These are phyloP conservation scores for Cyprinodon tularosa DNA, from an alignment of 2,113 vertebrate species.

Conservation along the genomic window DNA sequence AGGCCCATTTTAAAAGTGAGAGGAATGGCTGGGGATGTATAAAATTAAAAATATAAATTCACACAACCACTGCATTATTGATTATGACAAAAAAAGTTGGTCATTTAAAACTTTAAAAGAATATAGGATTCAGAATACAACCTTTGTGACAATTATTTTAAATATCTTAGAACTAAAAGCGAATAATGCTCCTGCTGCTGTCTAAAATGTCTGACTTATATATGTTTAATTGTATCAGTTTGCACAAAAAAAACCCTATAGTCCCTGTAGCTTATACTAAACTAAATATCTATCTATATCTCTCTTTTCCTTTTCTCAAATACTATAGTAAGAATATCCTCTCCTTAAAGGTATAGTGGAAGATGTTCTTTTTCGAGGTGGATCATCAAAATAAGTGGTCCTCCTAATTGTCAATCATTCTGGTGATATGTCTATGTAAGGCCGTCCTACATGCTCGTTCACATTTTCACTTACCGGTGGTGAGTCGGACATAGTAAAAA, in stretches of 20 bases:
- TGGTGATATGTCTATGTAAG: no score
- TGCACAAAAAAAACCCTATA: not conserved
- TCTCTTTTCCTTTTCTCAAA: not conserved
- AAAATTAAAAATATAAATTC: not conserved
- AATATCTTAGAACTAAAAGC: not conserved
- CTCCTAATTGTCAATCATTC: no score
- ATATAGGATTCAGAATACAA: not conserved
- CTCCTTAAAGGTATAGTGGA: no score
- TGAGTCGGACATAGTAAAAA: no score
- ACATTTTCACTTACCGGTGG: no score
- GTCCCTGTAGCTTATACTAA: not conserved
- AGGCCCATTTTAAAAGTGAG: conserved; percentile 82
- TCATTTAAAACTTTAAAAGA: not conserved
- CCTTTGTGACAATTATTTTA: not conserved
- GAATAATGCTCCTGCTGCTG: not conserved
- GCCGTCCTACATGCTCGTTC: no score
- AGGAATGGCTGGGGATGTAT: conserved; percentile 69
- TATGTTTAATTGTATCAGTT: not conserved
- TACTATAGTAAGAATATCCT: not conserved
- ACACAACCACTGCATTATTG: not conserved
- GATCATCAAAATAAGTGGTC: no score
- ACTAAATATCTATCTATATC: not conserved
- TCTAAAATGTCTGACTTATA: not conserved
- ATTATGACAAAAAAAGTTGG: not conserved
- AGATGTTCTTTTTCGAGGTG: no score